Evolutionary conservation across 2,113 vertebrate genomes (phyloP), one percentile per base, ranked within the genome.

Genomic region (Colaptes auratus): DNA sequence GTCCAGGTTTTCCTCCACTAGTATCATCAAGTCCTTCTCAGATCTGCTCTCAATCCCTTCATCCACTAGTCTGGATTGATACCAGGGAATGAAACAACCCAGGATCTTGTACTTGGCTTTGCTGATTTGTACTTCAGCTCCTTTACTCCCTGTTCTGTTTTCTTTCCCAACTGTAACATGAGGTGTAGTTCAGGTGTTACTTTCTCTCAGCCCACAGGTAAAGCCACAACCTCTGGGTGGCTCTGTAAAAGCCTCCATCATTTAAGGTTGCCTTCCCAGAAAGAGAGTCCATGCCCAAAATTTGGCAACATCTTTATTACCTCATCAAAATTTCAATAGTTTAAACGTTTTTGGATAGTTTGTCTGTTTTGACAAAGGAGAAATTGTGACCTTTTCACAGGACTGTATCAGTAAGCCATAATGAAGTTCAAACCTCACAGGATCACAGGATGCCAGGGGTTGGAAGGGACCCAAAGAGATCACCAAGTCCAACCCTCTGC

Each of bases 201-300:
- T 42, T 52, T 21, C 28, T 69, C 4, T 48, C 80, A 67, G 27
- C 14, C 27, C 12, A 6, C 7, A 59, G 56, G 3, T 12, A 8
- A 66, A 86, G 14, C 27, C 15, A 5, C 64, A 48, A 23, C 35
- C 44, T 46, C 33, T 1, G 0, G 15, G 46, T 7, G 24, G 42
- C 66, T 89, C 55, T 15, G 0, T 1, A 35, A 10, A 24, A 75
- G 12, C 30, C n/a, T 23, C 56, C 52, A 14, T 9, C 64, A 25
- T 4, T 50, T 36, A 4, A 6, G 15, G 15, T 3, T n/a, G 74
- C 2, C 11, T 14, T n/a, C 30, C 60, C 5, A 6, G 50, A 42
- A 3, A 6, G 21, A 18, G 0, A 0, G 27, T 44, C 39, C 67
- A 31, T n/a, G 17, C 66, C 42, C 33, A 39, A 36, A 0, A 0